Evolutionary conservation across 2,888 invertebrate species (phyloP).

Genomic region (Monoplex corrugatus): DNA sequence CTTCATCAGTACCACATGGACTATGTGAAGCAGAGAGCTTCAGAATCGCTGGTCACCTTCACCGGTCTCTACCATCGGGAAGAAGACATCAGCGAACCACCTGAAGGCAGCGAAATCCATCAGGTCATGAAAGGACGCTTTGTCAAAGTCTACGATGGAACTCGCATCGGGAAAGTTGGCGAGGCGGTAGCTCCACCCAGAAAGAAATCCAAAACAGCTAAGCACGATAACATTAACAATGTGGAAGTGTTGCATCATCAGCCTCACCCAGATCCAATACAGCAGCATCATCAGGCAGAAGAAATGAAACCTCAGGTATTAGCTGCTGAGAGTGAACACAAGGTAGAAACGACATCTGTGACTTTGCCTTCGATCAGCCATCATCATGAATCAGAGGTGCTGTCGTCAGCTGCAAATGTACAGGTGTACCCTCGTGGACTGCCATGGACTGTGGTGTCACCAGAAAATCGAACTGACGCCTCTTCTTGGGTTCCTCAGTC

Average conservation of each 20-base stretch:
- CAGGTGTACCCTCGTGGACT: slow-evolving; percentile 35
- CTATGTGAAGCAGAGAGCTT: slow-evolving; percentile 63
- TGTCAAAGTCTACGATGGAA: slow-evolving; percentile 56
- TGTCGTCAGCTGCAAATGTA: not conserved
- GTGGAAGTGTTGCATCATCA: slow-evolving; percentile 18
- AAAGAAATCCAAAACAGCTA: slow-evolving; percentile 50
- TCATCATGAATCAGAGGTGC: slow-evolving; percentile 31
- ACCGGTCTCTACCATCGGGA: slow-evolving; percentile 72
- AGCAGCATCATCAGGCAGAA: not conserved
- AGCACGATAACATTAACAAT: slow-evolving; percentile 24
- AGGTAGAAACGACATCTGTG: not conserved
- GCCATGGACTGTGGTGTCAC: slow-evolving; percentile 46
- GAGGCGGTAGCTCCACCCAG: slow-evolving; percentile 41
- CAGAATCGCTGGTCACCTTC: slow-evolving; percentile 69
- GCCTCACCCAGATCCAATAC: not conserved
- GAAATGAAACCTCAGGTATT: not conserved
- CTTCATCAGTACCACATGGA: slow-evolving; percentile 84
- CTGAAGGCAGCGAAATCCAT: slow-evolving; percentile 72
- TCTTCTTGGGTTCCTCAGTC: slow-evolving; percentile 4
- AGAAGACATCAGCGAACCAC: slow-evolving; percentile 69
- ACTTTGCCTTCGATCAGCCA: slow-evolving; percentile 36
- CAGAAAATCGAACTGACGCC: not conserved
- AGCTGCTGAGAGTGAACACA: not conserved
- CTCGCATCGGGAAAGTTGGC: slow-evolving; percentile 34
- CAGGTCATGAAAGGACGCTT: slow-evolving; percentile 68